A percentile compares a stretch with the other conserved stretches of the same genome.
These are phyloP conservation scores for Holocentrus rufus DNA, from an alignment of 2,797 vertebrate species.

Conservation along the genomic window DNA sequence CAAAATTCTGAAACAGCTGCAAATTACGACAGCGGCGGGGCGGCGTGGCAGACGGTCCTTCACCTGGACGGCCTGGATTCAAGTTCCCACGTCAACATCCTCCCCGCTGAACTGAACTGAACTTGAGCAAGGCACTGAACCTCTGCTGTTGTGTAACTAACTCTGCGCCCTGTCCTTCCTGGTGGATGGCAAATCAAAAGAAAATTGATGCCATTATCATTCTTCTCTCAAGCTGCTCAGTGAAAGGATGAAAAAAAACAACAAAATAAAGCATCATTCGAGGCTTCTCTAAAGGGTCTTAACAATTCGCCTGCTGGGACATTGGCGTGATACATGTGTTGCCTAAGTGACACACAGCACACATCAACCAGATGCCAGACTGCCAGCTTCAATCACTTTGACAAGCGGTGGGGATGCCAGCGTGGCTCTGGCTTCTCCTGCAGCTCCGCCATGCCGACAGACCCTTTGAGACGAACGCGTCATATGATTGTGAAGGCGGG, in stretches of 20 bases:
- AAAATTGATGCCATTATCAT: no score
- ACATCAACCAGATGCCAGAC: constrained; percentile 67
- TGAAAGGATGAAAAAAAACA: not conserved
- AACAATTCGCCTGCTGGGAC: constrained; percentile 57
- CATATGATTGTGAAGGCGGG: not conserved
- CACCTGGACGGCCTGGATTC: no score
- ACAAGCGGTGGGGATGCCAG: constrained; percentile 43
- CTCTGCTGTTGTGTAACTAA: no score
- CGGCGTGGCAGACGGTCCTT: no score
- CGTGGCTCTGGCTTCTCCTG: constrained; percentile 26
- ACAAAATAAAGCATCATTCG: constrained; percentile 5
- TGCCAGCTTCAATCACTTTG: constrained; percentile 64
- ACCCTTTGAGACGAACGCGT: constrained; percentile 23
- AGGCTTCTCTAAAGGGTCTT: constrained; percentile 26
- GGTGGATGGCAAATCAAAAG: no score
- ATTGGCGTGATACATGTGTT: constrained; percentile 49
- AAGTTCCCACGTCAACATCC: no score
- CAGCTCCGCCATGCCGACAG: constrained; percentile 22
- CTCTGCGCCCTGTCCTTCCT: no score
- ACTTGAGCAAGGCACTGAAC: no score
- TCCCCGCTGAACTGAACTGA: no score
- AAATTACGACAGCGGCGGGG: constrained; percentile 12
- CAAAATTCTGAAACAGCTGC: constrained; percentile 42
- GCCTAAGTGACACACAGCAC: constrained; percentile 55
- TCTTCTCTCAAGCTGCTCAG: constrained; percentile 3